A percentile compares a stretch with the other conserved stretches of the same genome.
Conservation (phyloP, 2,113 vertebrate species). For the Setophaga coronata region DNA sequence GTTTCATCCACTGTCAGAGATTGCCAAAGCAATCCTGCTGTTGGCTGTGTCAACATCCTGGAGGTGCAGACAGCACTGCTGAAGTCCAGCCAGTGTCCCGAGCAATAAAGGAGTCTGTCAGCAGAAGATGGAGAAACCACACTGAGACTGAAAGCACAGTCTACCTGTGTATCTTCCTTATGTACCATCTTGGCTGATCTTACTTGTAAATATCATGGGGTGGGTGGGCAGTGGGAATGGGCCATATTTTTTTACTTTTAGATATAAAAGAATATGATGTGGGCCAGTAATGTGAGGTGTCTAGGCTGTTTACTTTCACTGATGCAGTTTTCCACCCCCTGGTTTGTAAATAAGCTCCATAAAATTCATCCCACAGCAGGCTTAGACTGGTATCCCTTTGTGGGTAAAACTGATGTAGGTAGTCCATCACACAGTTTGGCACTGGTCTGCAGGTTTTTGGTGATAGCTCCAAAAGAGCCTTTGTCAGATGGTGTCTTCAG, state of each 20-base stretch:
- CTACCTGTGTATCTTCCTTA: constrained; percentile 29
- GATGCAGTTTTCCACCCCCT: constrained; percentile 29
- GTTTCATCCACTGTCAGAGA: background rate
- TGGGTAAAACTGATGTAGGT: background rate
- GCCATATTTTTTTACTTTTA: constrained; percentile 76
- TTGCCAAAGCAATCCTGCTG: background rate
- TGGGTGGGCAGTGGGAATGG: constrained; percentile 33
- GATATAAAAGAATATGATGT: constrained; percentile 65
- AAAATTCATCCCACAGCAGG: background rate
- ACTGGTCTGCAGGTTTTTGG: background rate
- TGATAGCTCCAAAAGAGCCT: background rate
- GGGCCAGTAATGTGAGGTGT: constrained; percentile 76
- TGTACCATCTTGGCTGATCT: constrained; percentile 46
- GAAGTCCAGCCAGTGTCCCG: background rate
- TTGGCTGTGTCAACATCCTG: background rate
- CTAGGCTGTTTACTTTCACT: constrained; percentile 67
- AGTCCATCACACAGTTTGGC: background rate
- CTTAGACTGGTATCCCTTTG: constrained; percentile 35
- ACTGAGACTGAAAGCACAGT: constrained; percentile 30
- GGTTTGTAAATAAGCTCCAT: constrained; percentile 62
- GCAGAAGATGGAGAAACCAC: constrained; percentile 4
- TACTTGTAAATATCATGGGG: constrained; percentile 61
- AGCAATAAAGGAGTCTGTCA: constrained; percentile 56
- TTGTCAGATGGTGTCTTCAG: background rate
- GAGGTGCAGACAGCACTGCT: background rate